phyloP scores from a whole-genome alignment of 2,113 vertebrate species.

The Glaucidium brasilianum region DNA sequence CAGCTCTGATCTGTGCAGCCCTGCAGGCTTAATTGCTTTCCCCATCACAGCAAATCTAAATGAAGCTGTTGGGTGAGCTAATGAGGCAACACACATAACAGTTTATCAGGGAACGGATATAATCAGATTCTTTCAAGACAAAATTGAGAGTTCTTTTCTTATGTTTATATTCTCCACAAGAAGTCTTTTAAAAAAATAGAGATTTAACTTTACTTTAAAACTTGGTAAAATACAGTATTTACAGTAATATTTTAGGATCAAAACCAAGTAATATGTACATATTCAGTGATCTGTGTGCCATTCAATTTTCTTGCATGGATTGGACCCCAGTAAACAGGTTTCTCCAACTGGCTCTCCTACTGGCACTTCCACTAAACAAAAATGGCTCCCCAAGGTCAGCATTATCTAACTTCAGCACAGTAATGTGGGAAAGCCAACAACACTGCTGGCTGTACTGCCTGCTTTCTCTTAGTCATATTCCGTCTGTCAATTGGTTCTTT shows the following conservation, averaged over 20 bases:
- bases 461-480: neutral
- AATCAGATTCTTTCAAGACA: neutral
- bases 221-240: neutral
- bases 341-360: neutral
- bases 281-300: neutral
- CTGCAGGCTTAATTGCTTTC: constrained; percentile 22
- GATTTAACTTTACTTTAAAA: neutral
- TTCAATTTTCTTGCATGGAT: neutral
- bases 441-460: neutral
- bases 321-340: neutral
- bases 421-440: neutral
- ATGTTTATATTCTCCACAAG: neutral
- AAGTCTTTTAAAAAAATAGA: neutral
- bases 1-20: constrained; percentile 10
- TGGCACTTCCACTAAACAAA: neutral
- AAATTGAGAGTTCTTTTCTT: neutral
- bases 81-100: neutral
- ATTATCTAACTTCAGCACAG: neutral
- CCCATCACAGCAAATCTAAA: neutral
- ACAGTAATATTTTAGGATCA: neutral
- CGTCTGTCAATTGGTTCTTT: neutral
- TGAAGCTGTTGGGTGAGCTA: neutral
- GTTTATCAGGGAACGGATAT: neutral
- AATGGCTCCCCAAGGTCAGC: neutral
- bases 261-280: neutral